Evolutionary conservation across 1,140 invertebrate genomes (phyloP).

Genomic region (Drosophila gunungcola): DNA sequence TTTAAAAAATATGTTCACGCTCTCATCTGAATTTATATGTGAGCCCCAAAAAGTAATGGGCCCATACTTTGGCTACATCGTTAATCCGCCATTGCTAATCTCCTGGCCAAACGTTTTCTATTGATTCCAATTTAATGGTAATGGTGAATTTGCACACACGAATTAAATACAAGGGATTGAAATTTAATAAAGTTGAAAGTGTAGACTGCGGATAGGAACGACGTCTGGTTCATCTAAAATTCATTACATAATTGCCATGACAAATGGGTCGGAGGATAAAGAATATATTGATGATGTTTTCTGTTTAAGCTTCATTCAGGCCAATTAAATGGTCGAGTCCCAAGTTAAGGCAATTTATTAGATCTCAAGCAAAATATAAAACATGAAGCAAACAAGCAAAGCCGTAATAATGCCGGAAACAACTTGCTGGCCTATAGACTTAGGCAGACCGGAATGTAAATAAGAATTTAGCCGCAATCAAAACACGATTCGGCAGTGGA

Average conservation of each 20-base stretch:
- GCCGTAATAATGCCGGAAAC: slow-evolving; percentile 20
- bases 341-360: background rate
- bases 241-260: slow-evolving; percentile 19
- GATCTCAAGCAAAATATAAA: slow-evolving; percentile 15
- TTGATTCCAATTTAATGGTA: slow-evolving; percentile 45
- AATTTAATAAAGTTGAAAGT: slow-evolving; percentile 17
- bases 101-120: slow-evolving; percentile 13
- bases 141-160: slow-evolving; percentile 10
- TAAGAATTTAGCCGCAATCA: slow-evolving; percentile 16
- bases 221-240: slow-evolving; percentile 17
- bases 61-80: too few relatives aligned
- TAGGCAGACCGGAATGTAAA: slow-evolving; percentile 38
- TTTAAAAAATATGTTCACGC: too few relatives aligned
- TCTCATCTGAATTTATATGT: too few relatives aligned
- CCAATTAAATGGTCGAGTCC: background rate
- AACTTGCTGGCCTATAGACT: slow-evolving; percentile 17
- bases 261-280: background rate
- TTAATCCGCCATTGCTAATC: too few relatives aligned
- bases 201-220: background rate
- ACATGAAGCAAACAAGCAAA: slow-evolving; percentile 16
- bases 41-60: too few relatives aligned
- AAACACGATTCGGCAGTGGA: slow-evolving; percentile 21
- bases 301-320: background rate
- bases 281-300: slow-evolving; percentile 6
- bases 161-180: background rate